Conservation (phyloP, 2,797 vertebrate genomes). For the Alauda arvensis region DNA sequence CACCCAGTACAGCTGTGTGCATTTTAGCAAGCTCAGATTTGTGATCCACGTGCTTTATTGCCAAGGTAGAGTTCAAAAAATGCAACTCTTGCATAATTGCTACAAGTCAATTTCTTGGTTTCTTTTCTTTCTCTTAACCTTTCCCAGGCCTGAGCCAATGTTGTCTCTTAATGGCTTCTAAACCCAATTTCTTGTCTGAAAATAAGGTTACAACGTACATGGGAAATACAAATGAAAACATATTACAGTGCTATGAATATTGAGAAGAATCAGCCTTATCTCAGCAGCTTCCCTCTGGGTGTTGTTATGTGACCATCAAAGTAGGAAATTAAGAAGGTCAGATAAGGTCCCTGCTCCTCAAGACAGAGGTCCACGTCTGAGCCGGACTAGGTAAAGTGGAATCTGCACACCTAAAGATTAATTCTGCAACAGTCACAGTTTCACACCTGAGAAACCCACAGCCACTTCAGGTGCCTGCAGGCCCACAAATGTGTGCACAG, state of each 20-base stretch:
- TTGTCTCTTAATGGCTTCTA: background rate
- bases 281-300: background rate
- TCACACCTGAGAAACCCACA: background rate
- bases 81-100: background rate
- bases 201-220: background rate
- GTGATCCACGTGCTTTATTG: background rate
- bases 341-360: background rate
- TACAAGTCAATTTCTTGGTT: background rate
- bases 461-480: background rate
- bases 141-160: background rate
- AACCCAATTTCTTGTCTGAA: constrained; percentile 11
- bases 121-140: background rate
- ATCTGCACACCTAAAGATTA: background rate
- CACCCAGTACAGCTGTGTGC: background rate
- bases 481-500: background rate
- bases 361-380: background rate
- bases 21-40: background rate
- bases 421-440: background rate
- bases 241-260: background rate
- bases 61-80: background rate
- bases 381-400: background rate
- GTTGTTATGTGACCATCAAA: background rate
- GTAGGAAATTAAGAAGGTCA: background rate
- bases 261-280: background rate
- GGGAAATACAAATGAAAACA: constrained; percentile 13